A percentile compares a stretch with the other conserved stretches of the same genome.
These are phyloP conservation scores for Arvicanthis niloticus DNA, from an alignment of 2,113 vertebrate species.

Conservation along the genomic window DNA sequence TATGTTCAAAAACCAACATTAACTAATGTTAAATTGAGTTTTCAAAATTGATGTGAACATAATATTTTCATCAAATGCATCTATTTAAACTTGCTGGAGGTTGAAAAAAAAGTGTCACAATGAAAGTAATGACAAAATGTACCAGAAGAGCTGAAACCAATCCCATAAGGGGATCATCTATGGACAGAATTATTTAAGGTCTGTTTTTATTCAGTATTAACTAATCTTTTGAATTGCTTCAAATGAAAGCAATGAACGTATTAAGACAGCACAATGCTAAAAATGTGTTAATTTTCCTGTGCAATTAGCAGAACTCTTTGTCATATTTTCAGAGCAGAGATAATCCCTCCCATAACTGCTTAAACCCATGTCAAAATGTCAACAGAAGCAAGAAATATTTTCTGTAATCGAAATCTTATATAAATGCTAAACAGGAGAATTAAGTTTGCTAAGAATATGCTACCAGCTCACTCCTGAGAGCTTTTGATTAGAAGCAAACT, in stretches of 20 bases:
- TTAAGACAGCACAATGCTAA: conserved; percentile 47
- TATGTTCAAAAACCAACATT: conserved; percentile 15
- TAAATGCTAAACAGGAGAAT: conserved; percentile 76
- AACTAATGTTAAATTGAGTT: conserved; percentile 35
- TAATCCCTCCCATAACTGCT: conserved; percentile 65
- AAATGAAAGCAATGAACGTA: background rate
- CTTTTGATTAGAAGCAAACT: background rate
- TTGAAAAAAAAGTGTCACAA: conserved; percentile 11
- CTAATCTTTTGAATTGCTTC: conserved; percentile 40
- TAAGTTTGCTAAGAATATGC: conserved; percentile 3
- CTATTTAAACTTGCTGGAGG: background rate
- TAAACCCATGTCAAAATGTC: conserved; percentile 76
- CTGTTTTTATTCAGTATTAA: conserved; percentile 48
- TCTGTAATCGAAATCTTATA: conserved; percentile 71
- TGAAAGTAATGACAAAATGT: conserved; percentile 59
- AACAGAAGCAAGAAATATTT: conserved; percentile 51
- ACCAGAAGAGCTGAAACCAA: conserved; percentile 22
- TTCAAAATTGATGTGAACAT: conserved; percentile 38
- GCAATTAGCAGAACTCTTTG: conserved; percentile 60
- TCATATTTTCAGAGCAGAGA: conserved; percentile 44
- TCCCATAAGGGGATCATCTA: background rate
- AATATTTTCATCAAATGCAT: conserved; percentile 44
- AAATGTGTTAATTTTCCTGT: background rate
- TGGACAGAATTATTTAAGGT: conserved; percentile 44
- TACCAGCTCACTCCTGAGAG: background rate